Conservation (phyloP, 2,888 invertebrate species). For the Lasioglossum pauxillum region DNA sequence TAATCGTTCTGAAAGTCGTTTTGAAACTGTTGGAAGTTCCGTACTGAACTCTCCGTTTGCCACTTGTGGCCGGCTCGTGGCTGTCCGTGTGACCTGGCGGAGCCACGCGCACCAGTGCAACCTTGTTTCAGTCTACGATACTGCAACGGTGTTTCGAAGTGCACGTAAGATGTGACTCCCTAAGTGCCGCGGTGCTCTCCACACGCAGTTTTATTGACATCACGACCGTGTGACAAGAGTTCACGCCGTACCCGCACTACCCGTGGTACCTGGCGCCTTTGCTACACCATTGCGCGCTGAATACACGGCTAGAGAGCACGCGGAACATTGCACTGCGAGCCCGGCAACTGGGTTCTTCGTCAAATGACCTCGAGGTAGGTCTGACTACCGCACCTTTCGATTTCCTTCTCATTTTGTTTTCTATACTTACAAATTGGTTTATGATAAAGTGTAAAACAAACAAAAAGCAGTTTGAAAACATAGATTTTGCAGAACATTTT, state of each 20-base stretch:
- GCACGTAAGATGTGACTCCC: constrained; percentile 67
- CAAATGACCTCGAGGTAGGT: constrained; percentile 62
- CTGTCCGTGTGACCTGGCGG: background rate
- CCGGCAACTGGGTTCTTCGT: background rate
- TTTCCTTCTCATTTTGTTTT: too few relatives aligned
- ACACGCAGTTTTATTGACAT: constrained; percentile 27
- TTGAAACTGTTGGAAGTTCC: constrained; percentile 13
- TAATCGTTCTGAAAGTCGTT: background rate
- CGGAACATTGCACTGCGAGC: background rate
- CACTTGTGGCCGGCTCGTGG: background rate
- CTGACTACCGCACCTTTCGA: background rate
- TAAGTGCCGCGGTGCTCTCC: constrained; percentile 32
- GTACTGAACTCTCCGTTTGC: background rate
- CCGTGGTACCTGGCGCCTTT: background rate
- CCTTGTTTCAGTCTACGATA: background rate
- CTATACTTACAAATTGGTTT: too few relatives aligned
- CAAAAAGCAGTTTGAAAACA: too few relatives aligned
- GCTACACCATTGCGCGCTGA: background rate
- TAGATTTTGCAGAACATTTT: too few relatives aligned
- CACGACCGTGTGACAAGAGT: constrained; percentile 35
- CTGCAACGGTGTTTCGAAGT: constrained; percentile 34
- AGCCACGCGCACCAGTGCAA: background rate
- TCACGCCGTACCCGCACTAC: background rate
- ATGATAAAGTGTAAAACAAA: too few relatives aligned
- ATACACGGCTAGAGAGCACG: background rate